Evolutionary conservation across 2,113 vertebrate species (phyloP), one percentile per base, ranked within the genome.

Genomic region (Alexandromys fortis): DNA sequence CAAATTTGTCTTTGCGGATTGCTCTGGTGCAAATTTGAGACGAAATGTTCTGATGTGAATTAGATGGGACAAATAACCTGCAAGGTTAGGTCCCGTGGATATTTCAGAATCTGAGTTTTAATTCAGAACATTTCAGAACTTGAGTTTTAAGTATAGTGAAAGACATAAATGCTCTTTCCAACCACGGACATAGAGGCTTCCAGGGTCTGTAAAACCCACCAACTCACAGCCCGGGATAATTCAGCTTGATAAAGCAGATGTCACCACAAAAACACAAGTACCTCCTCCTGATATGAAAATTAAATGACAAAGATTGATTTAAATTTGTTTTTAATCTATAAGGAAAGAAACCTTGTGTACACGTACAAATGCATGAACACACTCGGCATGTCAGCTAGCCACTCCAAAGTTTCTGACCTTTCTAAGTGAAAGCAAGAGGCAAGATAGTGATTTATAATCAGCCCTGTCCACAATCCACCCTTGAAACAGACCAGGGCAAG

Each of bases 81-180:
- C 28, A 88, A 90, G 24, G 7, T 63, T 38, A 70, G 35, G 11
- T 7, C 19, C 22, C 67, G 9, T 67, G 77, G 89, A 38, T 72
- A 94, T 72, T 85, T 67, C 72, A 88, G 82, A 89, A 72, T 11
- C 28, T 78, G 52, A n/a, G 58, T 82, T 94, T 94, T 83, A 75
- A 79, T 49, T 49, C 49, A 49, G 49, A 49, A 21, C 45, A 85
- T 72, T 92, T 67, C 72, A 88, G 82, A 89, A 72, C 19, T 35
- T 78, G 52, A n/a, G 58, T 82, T 94, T 94, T 83, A 75, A 79
- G 70, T 91, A 35, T 76, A 70, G 47, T 42, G 16, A n/a, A 86
- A 92, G 65, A 83, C 7, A 63, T 3, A 17, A 16, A 26, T 55
- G 2, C 0, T 30, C 17, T n/a, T 93, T 78, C 49, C n/a, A 79